phyloP scores from a whole-genome alignment of 2,888 invertebrate genomes.

The Heterodera filipjevi region DNA sequence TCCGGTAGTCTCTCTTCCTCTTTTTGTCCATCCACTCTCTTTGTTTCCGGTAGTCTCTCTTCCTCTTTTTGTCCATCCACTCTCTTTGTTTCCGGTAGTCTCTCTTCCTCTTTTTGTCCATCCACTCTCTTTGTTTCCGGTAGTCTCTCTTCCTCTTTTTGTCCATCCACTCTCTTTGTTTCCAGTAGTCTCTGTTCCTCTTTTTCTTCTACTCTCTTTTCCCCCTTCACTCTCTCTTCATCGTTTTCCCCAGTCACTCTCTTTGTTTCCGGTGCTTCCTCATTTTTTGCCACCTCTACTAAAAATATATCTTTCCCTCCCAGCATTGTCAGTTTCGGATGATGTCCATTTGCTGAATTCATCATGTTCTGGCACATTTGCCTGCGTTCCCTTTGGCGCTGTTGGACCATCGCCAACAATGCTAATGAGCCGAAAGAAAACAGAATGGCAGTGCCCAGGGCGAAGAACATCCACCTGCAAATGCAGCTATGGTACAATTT shows the following conservation, averaged over 20 bases:
- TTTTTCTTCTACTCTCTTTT: background rate
- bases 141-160: background rate
- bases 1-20: background rate
- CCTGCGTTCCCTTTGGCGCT: slow-evolving; percentile 14
- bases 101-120: background rate
- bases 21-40: background rate
- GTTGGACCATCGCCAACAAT: slow-evolving; percentile 26
- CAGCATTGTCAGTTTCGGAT: background rate
- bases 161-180: background rate
- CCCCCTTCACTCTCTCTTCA: background rate
- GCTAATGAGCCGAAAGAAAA: slow-evolving; percentile 34
- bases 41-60: too few relatives aligned
- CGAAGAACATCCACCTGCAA: slow-evolving; percentile 39
- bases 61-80: background rate
- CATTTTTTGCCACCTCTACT: background rate
- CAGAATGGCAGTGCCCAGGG: slow-evolving; percentile 39
- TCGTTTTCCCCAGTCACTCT: background rate
- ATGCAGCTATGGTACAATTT: background rate
- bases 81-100: background rate
- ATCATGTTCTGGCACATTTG: slow-evolving; percentile 8
- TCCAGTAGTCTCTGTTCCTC: background rate
- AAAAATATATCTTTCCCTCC: background rate
- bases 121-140: background rate
- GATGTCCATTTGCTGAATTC: background rate
- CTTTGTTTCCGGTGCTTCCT: background rate